These are phyloP conservation scores for Anabacerthia variegaticeps DNA, from an alignment of 2,797 vertebrate genomes.

Conservation along the genomic window DNA sequence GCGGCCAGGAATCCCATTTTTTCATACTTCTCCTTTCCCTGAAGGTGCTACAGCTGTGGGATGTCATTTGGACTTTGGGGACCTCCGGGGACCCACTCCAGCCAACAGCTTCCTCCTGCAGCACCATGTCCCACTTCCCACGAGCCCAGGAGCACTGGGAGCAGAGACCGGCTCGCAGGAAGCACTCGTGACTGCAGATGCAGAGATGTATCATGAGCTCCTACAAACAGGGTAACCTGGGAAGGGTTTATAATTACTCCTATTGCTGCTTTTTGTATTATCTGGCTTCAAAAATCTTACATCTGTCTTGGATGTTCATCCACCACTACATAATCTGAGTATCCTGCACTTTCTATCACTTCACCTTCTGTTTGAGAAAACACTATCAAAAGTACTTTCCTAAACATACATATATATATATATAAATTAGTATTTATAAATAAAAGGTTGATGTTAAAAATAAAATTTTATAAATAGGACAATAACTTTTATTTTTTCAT, in stretches of 20 bases:
- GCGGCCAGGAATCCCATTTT: fast-evolving
- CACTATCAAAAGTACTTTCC: background rate
- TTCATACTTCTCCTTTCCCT: background rate
- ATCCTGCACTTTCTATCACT: background rate
- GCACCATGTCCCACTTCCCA: background rate
- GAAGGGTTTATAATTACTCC: background rate
- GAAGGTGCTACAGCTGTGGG: background rate
- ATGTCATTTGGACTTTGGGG: background rate
- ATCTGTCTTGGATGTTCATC: background rate
- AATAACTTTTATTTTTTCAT: background rate
- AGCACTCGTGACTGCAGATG: fast-evolving
- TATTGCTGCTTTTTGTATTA: background rate
- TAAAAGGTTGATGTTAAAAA: background rate
- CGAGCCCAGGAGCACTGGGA: fast-evolving
- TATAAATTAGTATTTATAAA: background rate
- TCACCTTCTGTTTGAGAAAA: background rate
- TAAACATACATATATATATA: background rate
- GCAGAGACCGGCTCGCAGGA: background rate
- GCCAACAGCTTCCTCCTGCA: background rate
- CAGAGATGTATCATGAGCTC: background rate
- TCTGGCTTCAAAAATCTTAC: background rate
- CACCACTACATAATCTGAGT: background rate
- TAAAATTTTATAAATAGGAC: background rate
- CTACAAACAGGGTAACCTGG: background rate
- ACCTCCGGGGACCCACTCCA: background rate